Evolutionary conservation across 2,888 invertebrate species (phyloP).

Genomic region (Oligia latruncula): DNA sequence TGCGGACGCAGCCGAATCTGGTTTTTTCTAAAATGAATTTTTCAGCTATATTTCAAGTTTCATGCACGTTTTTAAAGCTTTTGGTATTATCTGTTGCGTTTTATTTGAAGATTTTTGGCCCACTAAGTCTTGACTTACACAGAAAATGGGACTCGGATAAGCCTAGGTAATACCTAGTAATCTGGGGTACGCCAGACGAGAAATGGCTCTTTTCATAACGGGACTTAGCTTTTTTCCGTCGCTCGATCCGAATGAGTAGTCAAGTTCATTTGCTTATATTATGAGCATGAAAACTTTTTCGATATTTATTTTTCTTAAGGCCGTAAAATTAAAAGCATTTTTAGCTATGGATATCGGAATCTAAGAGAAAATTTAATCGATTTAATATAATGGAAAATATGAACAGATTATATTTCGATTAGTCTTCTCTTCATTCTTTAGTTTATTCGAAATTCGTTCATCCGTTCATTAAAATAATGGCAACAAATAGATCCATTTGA

Average conservation of each 20-base stretch:
- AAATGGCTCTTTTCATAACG: conserved; percentile 2
- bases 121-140: conserved; percentile 3
- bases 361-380: no score
- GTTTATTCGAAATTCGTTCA: no score
- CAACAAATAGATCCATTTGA: no score
- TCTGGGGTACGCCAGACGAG: no score
- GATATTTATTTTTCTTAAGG: conserved; percentile 6
- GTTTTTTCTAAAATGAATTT: conserved; percentile 44
- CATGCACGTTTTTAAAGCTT: conserved; percentile 40
- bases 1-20: conserved; percentile 37
- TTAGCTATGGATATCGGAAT: no score
- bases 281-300: neutral
- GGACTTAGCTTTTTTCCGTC: neutral
- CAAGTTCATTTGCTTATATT: neutral
- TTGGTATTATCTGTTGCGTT: conserved; percentile 19
- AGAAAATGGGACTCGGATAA: conserved; percentile 27
- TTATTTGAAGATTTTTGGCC: conserved; percentile 27
- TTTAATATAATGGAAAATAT: no score
- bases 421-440: no score
- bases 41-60: conserved; percentile 41
- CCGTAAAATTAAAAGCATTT: no score
- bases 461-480: no score
- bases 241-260: neutral
- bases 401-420: no score
- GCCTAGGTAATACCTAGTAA: conserved; percentile 6